Evolutionary conservation across 37 sponge, comb jelly and placozoan species (phyloP).

Genomic region (Mnemiopsis leidyi): DNA sequence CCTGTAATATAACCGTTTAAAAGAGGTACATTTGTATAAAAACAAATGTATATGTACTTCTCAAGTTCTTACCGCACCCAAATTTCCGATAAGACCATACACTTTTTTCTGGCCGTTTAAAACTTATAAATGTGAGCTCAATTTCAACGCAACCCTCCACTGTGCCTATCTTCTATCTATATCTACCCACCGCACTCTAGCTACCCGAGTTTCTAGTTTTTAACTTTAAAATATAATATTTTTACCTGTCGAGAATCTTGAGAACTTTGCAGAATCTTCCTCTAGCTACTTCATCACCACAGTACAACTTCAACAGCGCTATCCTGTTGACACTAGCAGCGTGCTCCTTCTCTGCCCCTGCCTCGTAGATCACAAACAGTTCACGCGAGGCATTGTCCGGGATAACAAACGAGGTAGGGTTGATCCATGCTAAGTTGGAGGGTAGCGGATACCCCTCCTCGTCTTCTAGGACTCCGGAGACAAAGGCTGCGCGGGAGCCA

Average conservation of each 20-base stretch:
- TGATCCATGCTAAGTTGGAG: not conserved
- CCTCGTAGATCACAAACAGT: constrained; percentile 47
- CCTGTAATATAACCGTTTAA: not conserved
- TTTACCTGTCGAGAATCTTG: constrained; percentile 13
- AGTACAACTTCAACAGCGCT: constrained; percentile 47
- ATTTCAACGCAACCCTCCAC: too few species aligned
- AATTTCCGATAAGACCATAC: too few species aligned
- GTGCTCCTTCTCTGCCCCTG: not conserved
- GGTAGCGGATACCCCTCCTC: constrained; percentile 38
- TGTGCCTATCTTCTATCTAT: too few species aligned
- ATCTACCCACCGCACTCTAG: too few species aligned
- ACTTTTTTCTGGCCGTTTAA: too few species aligned
- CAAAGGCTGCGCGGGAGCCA: constrained; percentile 43
- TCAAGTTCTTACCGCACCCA: too few species aligned
- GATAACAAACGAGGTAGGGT: constrained; percentile 29
- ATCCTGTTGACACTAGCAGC: not conserved
- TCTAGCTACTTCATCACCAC: constrained; percentile 37
- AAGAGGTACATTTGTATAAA: not conserved
- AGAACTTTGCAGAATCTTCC: constrained; percentile 39
- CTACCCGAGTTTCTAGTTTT: too few species aligned
- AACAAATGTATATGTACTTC: too few species aligned
- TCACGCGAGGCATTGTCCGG: not conserved
- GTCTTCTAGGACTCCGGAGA: not conserved
- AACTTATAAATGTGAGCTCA: too few species aligned
- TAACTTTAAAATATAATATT: too few species aligned